Conservation (phyloP, 2,888 invertebrate species). For the Hydriomena furcata region DNA sequence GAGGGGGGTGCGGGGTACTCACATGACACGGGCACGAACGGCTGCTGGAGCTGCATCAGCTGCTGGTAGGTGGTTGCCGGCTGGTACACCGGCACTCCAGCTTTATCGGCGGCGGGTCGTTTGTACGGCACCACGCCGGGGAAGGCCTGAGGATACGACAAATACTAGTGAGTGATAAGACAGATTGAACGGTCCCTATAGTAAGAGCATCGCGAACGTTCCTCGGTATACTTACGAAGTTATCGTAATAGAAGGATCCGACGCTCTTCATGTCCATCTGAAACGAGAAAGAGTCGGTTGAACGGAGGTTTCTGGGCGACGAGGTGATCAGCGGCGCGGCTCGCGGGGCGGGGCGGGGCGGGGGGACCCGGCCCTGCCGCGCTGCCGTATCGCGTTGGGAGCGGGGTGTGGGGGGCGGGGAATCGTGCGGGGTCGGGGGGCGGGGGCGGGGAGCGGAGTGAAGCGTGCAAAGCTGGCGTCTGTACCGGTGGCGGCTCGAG, state of each 20-base stretch:
- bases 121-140: slow-evolving; percentile 98
- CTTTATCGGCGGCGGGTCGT: slow-evolving; percentile 97
- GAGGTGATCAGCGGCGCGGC: slow-evolving; percentile 59
- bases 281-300: slow-evolving; percentile 84
- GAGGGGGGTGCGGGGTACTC: slow-evolving; percentile 93
- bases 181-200: slow-evolving; percentile 24
- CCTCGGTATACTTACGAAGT: slow-evolving; percentile 92
- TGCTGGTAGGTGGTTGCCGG: slow-evolving; percentile 97
- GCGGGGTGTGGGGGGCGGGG: slow-evolving; percentile 56
- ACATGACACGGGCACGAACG: slow-evolving; percentile 99
- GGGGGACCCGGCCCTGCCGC: slow-evolving; percentile 55
- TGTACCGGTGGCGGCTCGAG: slow-evolving; percentile 95
- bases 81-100: slow-evolving; percentile 97
- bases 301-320: slow-evolving; percentile 55
- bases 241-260: slow-evolving; percentile 97
- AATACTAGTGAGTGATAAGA: slow-evolving; percentile 26
- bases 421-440: slow-evolving; percentile 60
- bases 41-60: slow-evolving; percentile 97
- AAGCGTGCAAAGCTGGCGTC: slow-evolving; percentile 87
- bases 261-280: slow-evolving; percentile 98
- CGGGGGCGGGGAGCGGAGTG: slow-evolving; percentile 64
- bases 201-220: slow-evolving; percentile 9
- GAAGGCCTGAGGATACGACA: slow-evolving; percentile 88
- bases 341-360: slow-evolving; percentile 53
- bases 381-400: slow-evolving; percentile 50